Percentiles rank a stretch among this genome's conserved stretches.
These are phyloP conservation scores for Acanthiza pusilla DNA, from an alignment of 2,797 vertebrate species.

Conservation along the genomic window DNA sequence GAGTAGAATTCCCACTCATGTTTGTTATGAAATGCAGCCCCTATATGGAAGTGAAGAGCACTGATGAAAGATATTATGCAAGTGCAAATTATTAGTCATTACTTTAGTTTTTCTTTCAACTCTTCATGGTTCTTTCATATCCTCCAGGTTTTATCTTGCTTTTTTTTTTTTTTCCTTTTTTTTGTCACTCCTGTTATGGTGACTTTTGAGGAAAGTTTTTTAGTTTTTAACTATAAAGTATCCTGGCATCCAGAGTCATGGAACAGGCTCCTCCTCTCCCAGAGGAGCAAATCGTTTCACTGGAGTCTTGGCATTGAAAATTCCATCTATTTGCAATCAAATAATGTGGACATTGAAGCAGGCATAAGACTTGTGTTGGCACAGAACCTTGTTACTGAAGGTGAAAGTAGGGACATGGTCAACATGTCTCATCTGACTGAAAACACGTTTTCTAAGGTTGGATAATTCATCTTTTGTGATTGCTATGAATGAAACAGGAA, in stretches of 20 bases:
- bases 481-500: constrained; percentile 7
- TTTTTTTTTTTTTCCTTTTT: neutral
- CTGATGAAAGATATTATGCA: neutral
- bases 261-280: neutral
- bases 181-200: neutral
- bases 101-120: neutral
- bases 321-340: neutral
- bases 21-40: neutral
- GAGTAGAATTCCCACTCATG: neutral
- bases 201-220: neutral
- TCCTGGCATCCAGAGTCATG: neutral
- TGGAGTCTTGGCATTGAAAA: neutral
- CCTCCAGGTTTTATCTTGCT: neutral
- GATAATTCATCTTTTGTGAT: neutral
- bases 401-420: neutral
- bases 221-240: neutral
- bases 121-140: neutral
- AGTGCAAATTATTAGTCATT: neutral
- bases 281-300: neutral
- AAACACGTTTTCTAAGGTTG: neutral
- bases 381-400: neutral
- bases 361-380: neutral
- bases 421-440: neutral
- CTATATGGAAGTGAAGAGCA: neutral
- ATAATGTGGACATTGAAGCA: neutral